These are phyloP conservation scores for Labrus mixtus DNA, from an alignment of 2,113 vertebrate genomes.

Conservation along the genomic window DNA sequence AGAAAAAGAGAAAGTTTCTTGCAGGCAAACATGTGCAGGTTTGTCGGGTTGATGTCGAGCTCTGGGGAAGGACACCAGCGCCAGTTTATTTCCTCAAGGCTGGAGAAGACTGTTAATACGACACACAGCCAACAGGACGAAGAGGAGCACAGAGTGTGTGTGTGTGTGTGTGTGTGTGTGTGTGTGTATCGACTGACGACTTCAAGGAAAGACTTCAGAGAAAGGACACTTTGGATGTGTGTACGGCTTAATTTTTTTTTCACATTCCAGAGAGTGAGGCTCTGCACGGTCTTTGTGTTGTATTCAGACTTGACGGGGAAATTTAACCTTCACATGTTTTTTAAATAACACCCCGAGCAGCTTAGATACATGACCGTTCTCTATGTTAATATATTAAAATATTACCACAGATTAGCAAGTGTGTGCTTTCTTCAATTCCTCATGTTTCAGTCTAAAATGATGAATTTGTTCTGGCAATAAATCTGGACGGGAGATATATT, in stretches of 20 bases:
- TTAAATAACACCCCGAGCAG: not conserved
- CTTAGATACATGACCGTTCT: slow-evolving; percentile 4
- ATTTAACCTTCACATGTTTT: not conserved
- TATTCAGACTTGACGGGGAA: not conserved
- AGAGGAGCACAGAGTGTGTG: slow-evolving; percentile 5
- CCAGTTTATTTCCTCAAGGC: slow-evolving; percentile 71
- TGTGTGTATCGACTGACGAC: slow-evolving; percentile 11
- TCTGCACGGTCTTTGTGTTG: slow-evolving; percentile 6
- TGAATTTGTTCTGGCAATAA: too few species aligned
- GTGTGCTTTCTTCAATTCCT: not conserved
- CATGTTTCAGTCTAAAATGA: not conserved
- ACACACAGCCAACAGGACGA: slow-evolving; percentile 33
- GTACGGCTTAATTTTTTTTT: slow-evolving; percentile 25
- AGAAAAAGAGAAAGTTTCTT: slow-evolving; percentile 80
- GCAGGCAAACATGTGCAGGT: slow-evolving; percentile 81
- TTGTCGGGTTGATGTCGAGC: slow-evolving; percentile 78
- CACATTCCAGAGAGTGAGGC: slow-evolving; percentile 5
- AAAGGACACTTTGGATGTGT: slow-evolving; percentile 31
- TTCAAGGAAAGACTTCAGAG: slow-evolving; percentile 43
- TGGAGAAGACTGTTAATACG: slow-evolving; percentile 72
- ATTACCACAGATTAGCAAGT: not conserved
- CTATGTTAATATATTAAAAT: slow-evolving; percentile 36
- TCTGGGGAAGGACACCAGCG: slow-evolving; percentile 75
- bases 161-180: slow-evolving; percentile 4
- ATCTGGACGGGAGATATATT: too few species aligned